Percentiles rank a stretch among this genome's conserved stretches.
Conservation (phyloP, 2,888 invertebrate species). For the Belgica antarctica region DNA sequence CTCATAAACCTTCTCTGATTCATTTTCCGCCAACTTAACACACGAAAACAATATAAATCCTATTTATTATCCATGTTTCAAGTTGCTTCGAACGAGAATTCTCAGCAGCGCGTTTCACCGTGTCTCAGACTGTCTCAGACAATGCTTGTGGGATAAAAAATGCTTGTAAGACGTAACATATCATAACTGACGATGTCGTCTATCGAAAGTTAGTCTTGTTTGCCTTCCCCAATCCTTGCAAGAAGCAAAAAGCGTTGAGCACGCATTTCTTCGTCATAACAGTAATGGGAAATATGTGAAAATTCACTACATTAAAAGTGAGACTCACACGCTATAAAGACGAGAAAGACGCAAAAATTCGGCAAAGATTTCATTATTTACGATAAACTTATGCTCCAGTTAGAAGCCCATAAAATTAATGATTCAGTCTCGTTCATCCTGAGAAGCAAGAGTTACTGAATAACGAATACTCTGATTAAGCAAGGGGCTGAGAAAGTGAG, state of each 20-base stretch:
- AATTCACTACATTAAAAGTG: slow-evolving; percentile 18
- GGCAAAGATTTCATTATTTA: slow-evolving; percentile 39
- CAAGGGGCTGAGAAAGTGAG: too few relatives aligned
- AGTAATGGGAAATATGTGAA: slow-evolving; percentile 20
- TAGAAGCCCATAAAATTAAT: slow-evolving; percentile 40
- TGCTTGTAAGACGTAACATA: slow-evolving; percentile 11
- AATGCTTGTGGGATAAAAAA: slow-evolving; percentile 29
- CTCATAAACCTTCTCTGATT: slow-evolving; percentile 35
- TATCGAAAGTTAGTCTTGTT: slow-evolving; percentile 16
- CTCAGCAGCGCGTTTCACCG: not conserved
- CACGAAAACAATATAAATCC: slow-evolving; percentile 44
- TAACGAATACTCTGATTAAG: too few relatives aligned
- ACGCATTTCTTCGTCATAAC: slow-evolving; percentile 20
- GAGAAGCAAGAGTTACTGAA: slow-evolving; percentile 14
- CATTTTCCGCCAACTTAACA: slow-evolving; percentile 19
- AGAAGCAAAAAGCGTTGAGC: slow-evolving; percentile 1
- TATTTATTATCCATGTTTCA: slow-evolving; percentile 37
- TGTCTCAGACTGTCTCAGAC: slow-evolving; percentile 20
- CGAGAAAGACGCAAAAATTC: not conserved
- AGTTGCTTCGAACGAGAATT: not conserved
- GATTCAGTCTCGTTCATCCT: slow-evolving; percentile 27
- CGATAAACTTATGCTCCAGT: slow-evolving; percentile 35
- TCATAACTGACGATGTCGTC: slow-evolving; percentile 22
- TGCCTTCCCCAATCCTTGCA: slow-evolving; percentile 5
- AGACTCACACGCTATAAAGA: too few relatives aligned